Evolutionary conservation across 2,797 vertebrate species (phyloP), one percentile per base, ranked within the genome.

Genomic region (Catostomus latipinnis): DNA sequence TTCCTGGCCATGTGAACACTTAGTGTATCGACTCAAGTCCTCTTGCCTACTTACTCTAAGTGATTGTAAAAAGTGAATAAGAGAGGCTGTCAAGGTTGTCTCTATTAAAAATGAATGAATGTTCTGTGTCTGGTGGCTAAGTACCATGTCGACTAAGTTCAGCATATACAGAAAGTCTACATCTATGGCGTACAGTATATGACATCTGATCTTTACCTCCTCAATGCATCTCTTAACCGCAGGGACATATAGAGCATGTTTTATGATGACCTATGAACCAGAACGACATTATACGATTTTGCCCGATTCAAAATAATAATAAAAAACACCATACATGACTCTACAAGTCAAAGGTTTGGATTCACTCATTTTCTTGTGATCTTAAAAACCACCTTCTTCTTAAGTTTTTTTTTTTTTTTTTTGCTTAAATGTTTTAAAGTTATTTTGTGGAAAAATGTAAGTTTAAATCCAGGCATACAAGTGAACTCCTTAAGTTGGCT

Each of bases 51-150:
- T 68, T 61, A 48, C 34, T 16, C 16, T 78, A 77, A 62, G 60
- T 48, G 50, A 78, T 81, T 58, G 52, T 66, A 9, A 82, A 75
- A 50, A 73, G 45, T 69, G 82, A 78, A 54, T 71, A 81, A 83
- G 68, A 73, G 6, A 56, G 54, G n/a, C 78, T 83, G 70, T 78
- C 69, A 66, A 66, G 11, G 62, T 68, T n/a, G 58, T 78, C 53
- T 65, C 46, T 46, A 75, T 81, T 45, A 86, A 82, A 89, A 80
- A 83, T 78, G n/a, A 73, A 84, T 86, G 56, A 79, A 49, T 70
- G 54, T n/a, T 67, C 22, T 46, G 5, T 46, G 49, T 72, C 34
- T 71, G 54, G 18, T 63, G 79, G 71, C 43, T 70, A 43, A 18
- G 18, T 75, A 74, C 22, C 62, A 46, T 67, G 50, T 43, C 49